These are phyloP conservation scores for Oedothorax gibbosus DNA, from an alignment of 1,140 invertebrate genomes.

Conservation along the genomic window DNA sequence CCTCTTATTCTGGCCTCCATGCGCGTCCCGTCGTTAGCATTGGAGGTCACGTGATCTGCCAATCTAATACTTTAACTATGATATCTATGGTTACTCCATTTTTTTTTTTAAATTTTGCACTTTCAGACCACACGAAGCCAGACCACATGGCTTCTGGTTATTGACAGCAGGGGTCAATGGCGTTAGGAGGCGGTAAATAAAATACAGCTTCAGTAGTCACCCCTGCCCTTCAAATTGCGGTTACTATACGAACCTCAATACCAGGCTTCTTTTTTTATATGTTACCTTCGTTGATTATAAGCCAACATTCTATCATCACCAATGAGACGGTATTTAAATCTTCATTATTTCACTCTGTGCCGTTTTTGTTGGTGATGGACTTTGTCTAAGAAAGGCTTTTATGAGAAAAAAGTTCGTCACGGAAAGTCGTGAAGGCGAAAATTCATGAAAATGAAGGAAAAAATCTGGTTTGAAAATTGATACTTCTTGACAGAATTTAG, in stretches of 20 bases:
- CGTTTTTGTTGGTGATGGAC: neutral
- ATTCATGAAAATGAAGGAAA: neutral
- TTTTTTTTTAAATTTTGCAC: conserved; percentile 18
- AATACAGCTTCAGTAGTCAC: neutral
- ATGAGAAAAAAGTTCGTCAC: neutral
- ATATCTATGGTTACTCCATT: neutral
- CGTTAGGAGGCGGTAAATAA: conserved; percentile 18
- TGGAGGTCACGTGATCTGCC: no score
- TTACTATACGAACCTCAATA: conserved; percentile 2
- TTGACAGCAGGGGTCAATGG: conserved; percentile 17
- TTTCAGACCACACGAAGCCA: conserved; percentile 25
- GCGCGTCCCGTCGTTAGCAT: no score
- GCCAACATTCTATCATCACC: conserved; percentile 35
- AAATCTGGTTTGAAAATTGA: neutral
- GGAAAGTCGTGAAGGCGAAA: conserved; percentile 33
- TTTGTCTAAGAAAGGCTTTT: neutral
- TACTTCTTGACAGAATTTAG: conserved; percentile 18
- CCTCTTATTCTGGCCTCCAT: no score
- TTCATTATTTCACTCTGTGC: neutral
- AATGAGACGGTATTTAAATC: neutral
- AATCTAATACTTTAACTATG: no score
- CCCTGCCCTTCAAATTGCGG: conserved; percentile 5
- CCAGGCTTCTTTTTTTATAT: conserved; percentile 6
- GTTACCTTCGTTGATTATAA: conserved; percentile 25
- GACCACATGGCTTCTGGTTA: conserved; percentile 40